Evolutionary conservation across 2,113 vertebrate species (phyloP).

Genomic region (Eulemur rufifrons): DNA sequence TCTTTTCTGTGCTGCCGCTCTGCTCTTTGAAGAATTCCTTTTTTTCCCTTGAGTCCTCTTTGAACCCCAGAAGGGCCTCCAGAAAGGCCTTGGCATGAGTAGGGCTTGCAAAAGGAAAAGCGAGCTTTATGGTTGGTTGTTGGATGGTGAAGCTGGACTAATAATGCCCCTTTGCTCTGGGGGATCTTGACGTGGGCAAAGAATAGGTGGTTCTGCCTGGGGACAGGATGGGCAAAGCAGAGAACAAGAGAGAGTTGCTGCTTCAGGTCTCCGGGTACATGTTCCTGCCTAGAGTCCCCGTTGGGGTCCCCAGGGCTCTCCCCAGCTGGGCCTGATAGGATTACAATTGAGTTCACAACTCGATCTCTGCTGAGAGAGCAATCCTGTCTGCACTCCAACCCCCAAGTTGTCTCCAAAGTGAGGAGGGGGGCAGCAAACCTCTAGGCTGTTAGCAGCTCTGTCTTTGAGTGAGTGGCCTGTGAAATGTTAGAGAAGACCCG

Average conservation of each 20-base stretch:
- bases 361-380: background rate
- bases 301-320: background rate
- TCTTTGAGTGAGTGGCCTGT: constrained; percentile 36
- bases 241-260: too few species aligned
- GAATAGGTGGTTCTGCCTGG: background rate
- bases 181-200: background rate
- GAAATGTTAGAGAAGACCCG: constrained; percentile 64
- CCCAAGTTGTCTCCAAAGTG: background rate
- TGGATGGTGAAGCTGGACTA: background rate
- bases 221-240: background rate
- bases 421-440: background rate
- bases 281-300: background rate
- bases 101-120: background rate
- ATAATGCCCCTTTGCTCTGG: background rate
- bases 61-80: background rate
- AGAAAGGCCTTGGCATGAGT: background rate
- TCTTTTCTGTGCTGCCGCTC: background rate
- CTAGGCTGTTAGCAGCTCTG: constrained; percentile 6
- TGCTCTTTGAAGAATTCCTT: background rate
- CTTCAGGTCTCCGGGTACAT: background rate
- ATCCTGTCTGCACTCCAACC: background rate
- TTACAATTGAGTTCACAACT: background rate
- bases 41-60: background rate
- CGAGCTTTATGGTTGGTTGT: background rate
- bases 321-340: background rate